phyloP scores from a whole-genome alignment of 1,140 invertebrate species.

The Drosophila burlai region DNA sequence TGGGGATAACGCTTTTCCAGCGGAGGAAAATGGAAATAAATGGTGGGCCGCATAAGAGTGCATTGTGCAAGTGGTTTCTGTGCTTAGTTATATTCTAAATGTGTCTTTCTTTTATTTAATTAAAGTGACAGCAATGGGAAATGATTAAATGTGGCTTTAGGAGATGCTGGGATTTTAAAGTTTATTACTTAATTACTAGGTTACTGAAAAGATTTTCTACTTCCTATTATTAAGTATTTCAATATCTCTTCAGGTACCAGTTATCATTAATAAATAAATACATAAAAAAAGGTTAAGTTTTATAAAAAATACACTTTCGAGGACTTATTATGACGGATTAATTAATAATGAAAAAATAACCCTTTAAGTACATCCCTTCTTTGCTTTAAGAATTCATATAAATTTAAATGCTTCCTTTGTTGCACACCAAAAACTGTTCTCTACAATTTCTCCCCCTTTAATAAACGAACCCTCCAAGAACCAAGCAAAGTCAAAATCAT shows the following conservation, averaged over 20 bases:
- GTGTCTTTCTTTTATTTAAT: constrained; percentile 11
- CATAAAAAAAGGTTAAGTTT: no score
- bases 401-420: neutral
- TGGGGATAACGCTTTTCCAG: constrained; percentile 9
- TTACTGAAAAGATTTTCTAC: neutral
- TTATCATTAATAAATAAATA: no score
- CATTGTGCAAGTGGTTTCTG: constrained; percentile 45
- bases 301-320: no score
- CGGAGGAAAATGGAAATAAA: constrained; percentile 16
- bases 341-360: no score
- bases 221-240: neutral
- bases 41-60: constrained; percentile 12
- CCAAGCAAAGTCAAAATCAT: neutral
- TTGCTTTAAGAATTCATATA: no score
- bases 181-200: neutral
- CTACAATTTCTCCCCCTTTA: neutral
- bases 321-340: neutral
- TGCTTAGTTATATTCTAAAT: constrained; percentile 47
- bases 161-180: constrained; percentile 1
- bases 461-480: neutral
- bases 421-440: neutral
- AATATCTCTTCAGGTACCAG: no score
- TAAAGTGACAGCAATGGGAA: constrained; percentile 9
- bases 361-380: no score
- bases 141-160: constrained; percentile 20